These are phyloP conservation scores for Dromas ardeola DNA, from an alignment of 2,113 vertebrate genomes.

Conservation along the genomic window DNA sequence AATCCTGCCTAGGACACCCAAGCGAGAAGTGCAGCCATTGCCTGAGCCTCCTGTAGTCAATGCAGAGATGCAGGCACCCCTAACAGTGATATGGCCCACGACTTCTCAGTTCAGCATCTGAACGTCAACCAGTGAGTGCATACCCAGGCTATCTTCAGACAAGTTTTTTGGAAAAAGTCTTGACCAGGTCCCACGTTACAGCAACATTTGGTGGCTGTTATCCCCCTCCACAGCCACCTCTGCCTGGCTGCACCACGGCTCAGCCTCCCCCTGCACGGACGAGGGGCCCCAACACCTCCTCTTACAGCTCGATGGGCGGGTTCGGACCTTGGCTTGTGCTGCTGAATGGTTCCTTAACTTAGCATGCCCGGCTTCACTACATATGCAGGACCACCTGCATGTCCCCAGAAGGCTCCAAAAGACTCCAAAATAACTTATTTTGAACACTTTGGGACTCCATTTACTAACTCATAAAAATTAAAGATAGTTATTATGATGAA, in stretches of 20 bases:
- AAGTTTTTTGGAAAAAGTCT: background rate
- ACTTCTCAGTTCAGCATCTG: background rate
- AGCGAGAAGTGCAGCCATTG: background rate
- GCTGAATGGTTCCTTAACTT: background rate
- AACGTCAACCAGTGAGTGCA: fast-evolving
- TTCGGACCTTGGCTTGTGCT: background rate
- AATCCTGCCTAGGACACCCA: background rate
- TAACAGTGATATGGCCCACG: fast-evolving
- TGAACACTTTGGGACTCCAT: background rate
- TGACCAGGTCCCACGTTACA: background rate
- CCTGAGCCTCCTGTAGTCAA: fast-evolving
- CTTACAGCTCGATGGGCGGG: fast-evolving
- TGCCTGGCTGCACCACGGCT: background rate
- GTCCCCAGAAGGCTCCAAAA: background rate
- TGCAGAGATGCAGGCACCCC: background rate
- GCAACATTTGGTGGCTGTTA: background rate
- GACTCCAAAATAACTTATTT: background rate
- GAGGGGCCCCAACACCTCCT: background rate
- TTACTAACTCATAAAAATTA: too few species aligned
- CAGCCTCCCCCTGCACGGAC: too few species aligned
- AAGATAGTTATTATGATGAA: background rate
- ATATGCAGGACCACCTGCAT: fast-evolving
- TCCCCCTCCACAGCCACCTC: background rate
- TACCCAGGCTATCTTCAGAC: background rate
- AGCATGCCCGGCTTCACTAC: background rate